Conservation (phyloP, 1,140 invertebrate species). For the Schmidtea mediterranea region DNA sequence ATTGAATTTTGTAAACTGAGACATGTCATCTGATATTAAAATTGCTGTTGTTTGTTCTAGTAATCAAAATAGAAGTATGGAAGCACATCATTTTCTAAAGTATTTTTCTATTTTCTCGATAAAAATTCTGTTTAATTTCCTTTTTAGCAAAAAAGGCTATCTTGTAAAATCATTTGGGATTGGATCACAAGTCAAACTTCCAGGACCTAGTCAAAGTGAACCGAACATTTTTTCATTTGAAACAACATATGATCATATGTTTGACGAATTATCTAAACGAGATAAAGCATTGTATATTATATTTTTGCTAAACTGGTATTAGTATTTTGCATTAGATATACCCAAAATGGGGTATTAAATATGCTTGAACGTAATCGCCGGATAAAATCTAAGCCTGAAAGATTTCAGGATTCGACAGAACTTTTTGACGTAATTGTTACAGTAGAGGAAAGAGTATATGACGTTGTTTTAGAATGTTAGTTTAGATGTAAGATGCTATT, state of each 20-base stretch:
- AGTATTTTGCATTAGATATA: slow-evolving; percentile 34
- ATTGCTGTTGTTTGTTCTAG: slow-evolving; percentile 88
- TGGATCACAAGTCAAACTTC: slow-evolving; percentile 69
- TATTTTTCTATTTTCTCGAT: slow-evolving; percentile 46
- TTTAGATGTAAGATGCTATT: neutral
- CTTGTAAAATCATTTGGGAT: slow-evolving; percentile 84
- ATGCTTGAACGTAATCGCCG: slow-evolving; percentile 89
- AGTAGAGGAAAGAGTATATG: slow-evolving; percentile 91
- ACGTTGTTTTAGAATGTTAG: slow-evolving; percentile 46
- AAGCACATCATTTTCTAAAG: slow-evolving; percentile 87
- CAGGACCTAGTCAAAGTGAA: slow-evolving; percentile 66
- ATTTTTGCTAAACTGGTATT: neutral
- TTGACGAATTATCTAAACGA: slow-evolving; percentile 55
- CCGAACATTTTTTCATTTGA: slow-evolving; percentile 97
- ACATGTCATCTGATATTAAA: neutral
- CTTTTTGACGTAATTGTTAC: slow-evolving; percentile 87
- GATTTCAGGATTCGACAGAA: slow-evolving; percentile 63
- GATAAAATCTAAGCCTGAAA: slow-evolving; percentile 73
- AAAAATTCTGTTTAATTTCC: neutral
- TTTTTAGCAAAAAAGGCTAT: slow-evolving; percentile 66
- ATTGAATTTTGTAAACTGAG: neutral
- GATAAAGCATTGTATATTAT: slow-evolving; percentile 34
- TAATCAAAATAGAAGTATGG: slow-evolving; percentile 98
- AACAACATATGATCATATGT: slow-evolving; percentile 73
- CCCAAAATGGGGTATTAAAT: slow-evolving; percentile 86